Evolutionary conservation across 1,140 invertebrate genomes (phyloP).

Genomic region (Drosophila murphyi): DNA sequence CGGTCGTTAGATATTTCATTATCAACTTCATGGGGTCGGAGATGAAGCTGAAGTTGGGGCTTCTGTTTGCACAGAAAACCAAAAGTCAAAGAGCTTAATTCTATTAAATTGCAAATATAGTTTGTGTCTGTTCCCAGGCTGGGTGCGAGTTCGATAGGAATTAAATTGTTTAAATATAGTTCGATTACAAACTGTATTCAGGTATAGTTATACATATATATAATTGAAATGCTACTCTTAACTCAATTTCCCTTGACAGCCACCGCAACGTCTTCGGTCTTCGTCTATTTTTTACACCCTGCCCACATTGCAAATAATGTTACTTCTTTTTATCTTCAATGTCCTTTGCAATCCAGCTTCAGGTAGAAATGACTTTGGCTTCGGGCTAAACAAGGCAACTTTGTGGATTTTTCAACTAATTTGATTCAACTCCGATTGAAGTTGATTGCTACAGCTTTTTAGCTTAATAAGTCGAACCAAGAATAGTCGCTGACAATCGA

Average conservation of each 20-base stretch:
- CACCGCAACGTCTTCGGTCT: neutral
- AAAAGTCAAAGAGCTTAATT: conserved; percentile 40
- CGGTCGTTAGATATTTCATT: conserved; percentile 83
- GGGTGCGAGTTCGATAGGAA: neutral
- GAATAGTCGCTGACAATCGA: conserved; percentile 38
- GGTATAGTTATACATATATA: neutral
- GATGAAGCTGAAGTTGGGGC: conserved; percentile 18
- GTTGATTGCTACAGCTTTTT: conserved; percentile 6
- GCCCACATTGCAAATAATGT: neutral
- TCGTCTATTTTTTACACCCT: neutral
- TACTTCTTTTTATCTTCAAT: conserved; percentile 13
- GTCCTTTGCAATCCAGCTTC: conserved; percentile 67
- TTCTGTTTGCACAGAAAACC: conserved; percentile 16
- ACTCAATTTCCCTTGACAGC: conserved; percentile 2
- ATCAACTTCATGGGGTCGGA: conserved; percentile 58
- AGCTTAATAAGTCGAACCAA: conserved; percentile 30
- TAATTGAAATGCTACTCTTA: conserved; percentile 6
- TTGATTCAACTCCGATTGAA: conserved; percentile 51
- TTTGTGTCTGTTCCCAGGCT: neutral
- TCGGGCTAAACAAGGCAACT: conserved; percentile 52
- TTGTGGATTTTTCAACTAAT: conserved; percentile 60
- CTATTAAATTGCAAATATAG: conserved; percentile 53
- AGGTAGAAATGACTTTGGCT: conserved; percentile 47
- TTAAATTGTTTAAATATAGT: conserved; percentile 29
- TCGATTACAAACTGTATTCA: conserved; percentile 44